phyloP scores from a whole-genome alignment of 2,113 vertebrate species.

The Salvator merianae region DNA sequence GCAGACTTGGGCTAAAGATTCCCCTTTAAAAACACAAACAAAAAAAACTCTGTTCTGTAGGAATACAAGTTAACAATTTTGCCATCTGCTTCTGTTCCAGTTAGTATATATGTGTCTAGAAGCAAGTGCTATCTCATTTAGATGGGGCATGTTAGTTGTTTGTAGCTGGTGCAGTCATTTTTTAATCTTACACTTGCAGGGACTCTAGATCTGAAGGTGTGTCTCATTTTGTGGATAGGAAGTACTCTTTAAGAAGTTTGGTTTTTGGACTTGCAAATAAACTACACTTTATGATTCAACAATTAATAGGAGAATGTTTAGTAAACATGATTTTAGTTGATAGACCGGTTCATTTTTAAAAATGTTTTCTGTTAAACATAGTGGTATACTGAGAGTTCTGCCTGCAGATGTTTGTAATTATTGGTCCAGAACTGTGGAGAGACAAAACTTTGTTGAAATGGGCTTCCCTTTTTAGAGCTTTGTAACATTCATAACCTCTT shows the following conservation, averaged over 20 bases:
- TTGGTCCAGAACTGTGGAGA: no score
- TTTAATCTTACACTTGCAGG: slow-evolving; percentile 51
- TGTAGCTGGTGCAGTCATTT: slow-evolving; percentile 53
- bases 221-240: neutral
- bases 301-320: neutral
- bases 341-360: neutral
- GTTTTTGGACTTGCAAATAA: neutral
- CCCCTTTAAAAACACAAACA: no score
- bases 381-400: neutral
- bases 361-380: neutral
- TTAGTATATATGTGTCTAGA: neutral
- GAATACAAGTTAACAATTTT: neutral
- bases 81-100: neutral
- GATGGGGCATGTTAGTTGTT: slow-evolving; percentile 44
- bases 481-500: no score
- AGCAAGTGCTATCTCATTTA: slow-evolving; percentile 46
- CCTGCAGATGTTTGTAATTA: no score
- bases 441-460: no score
- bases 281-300: neutral
- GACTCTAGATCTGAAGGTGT: neutral
- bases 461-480: no score
- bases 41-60: neutral
- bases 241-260: neutral
- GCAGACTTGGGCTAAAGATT: no score
- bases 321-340: neutral